Percentiles rank a stretch among this genome's conserved stretches.
Evolutionary conservation across 2,888 invertebrate species (phyloP).

Genomic region (Dorcus parallelipipedus): DNA sequence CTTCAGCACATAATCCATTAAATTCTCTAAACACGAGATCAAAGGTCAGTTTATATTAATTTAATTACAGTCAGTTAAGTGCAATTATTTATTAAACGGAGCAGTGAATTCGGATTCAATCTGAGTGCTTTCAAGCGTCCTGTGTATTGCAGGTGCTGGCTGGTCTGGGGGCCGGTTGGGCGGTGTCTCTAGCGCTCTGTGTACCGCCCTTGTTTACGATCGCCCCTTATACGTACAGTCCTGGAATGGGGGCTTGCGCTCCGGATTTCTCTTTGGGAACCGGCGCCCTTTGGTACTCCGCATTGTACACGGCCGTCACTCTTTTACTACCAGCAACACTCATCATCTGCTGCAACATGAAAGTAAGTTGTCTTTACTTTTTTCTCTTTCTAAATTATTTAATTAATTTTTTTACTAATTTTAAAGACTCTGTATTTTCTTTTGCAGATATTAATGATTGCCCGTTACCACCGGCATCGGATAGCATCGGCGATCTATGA

Average conservation of each 20-base stretch:
- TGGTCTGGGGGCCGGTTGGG: slow-evolving; percentile 68
- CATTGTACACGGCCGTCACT: slow-evolving; percentile 62
- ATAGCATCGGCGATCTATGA: slow-evolving; percentile 84
- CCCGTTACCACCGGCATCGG: slow-evolving; percentile 73
- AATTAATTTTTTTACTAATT: no score
- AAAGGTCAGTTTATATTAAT: no score
- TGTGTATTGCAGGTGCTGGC: slow-evolving; percentile 53
- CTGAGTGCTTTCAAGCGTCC: not conserved
- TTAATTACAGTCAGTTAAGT: no score
- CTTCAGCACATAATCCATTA: no score
- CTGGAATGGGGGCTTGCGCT: slow-evolving; percentile 62
- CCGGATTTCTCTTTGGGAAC: slow-evolving; percentile 65
- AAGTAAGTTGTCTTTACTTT: slow-evolving; percentile 45
- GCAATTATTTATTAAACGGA: no score
- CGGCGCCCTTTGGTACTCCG: slow-evolving; percentile 62
- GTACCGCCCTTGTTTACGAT: slow-evolving; percentile 63
- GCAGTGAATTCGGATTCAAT: no score
- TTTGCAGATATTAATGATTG: slow-evolving; percentile 59
- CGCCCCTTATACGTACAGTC: slow-evolving; percentile 55
- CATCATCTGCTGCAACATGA: slow-evolving; percentile 69
- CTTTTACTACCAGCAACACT: slow-evolving; percentile 65
- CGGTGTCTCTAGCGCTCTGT: slow-evolving; percentile 59
- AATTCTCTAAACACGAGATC: no score
- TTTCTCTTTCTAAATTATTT: not conserved
- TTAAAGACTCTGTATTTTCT: not conserved